Evolutionary conservation across 2,797 vertebrate genomes (phyloP).

Genomic region (Hydrolagus colliei): DNA sequence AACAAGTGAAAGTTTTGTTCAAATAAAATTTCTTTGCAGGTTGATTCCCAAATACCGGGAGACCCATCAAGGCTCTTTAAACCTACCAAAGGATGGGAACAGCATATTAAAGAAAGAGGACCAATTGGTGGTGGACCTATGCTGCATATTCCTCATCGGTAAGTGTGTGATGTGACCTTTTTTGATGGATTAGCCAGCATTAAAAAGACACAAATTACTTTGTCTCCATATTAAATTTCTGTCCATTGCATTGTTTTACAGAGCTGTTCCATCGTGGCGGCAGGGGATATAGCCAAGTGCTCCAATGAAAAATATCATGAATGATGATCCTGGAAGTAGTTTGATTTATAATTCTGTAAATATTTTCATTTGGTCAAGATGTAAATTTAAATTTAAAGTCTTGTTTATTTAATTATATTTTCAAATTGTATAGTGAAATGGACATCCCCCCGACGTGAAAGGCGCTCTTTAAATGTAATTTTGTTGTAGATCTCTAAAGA

Average conservation of each 20-base stretch:
- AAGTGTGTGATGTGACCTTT: background rate
- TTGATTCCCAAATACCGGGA: conserved; percentile 56
- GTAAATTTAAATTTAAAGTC: conserved; percentile 22
- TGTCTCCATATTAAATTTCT: background rate
- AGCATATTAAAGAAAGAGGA: conserved; percentile 52
- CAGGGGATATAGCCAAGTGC: conserved; percentile 54
- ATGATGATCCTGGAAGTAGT: conserved; percentile 34
- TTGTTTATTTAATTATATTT: background rate
- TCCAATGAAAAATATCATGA: conserved; percentile 12
- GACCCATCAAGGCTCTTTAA: conserved; percentile 60
- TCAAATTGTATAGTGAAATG: no score
- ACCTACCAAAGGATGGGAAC: conserved; percentile 68
- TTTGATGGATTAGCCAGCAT: background rate
- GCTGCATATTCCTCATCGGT: conserved; percentile 64
- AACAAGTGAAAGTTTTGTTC: background rate
- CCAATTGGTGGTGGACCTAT: conserved; percentile 51
- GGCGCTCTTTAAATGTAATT: no score
- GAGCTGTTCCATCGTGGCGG: conserved; percentile 74
- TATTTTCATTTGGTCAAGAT: conserved; percentile 31
- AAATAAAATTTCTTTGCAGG: conserved; percentile 46
- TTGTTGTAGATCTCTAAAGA: no score
- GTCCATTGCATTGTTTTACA: conserved; percentile 46
- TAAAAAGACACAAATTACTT: background rate
- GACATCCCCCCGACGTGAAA: no score
- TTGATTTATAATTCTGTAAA: conserved; percentile 8